Evolutionary conservation across 2,888 invertebrate genomes (phyloP), one percentile per base, ranked within the genome.

Genomic region (Yponomeuta evonymella): DNA sequence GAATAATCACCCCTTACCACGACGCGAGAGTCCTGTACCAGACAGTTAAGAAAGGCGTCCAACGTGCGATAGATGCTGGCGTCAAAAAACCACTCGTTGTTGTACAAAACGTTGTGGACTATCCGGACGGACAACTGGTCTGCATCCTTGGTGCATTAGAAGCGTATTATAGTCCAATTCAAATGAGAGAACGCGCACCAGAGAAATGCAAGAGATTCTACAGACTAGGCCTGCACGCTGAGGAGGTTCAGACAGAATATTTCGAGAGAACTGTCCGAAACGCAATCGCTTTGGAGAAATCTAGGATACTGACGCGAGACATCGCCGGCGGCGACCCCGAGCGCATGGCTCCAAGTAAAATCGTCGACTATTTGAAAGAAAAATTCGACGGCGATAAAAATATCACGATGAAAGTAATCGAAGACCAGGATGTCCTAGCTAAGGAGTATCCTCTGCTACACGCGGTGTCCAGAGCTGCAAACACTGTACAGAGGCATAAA

Each of bases 141-240:
- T 94, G 96, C 1, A 91, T 98, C 2, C 93, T 99, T 0, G 98
- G 98, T 2, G 97, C 96, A 0, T 88, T 99, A 29, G 96, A 98
- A 85, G 96, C 96, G 15, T 91, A 98, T 29, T 98, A 99, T 92
- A 95, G 96, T 80, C 96, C 97, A 1, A 77, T 97, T 48, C 96
- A 97, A 83, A 88, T 95, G 12, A 92, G 97, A 72, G 97, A 97
- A 84, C 90, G 93, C 76, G 85, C 92, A 36, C 93, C 94, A 0
- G 92, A 93, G 1, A 94, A 93, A 73, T 82, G 88, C 0, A 90
- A 87, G 73, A 95, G 95, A 82, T 93, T 95, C 29, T 89, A 94
- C 29, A 87, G 89, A 71, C 86, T 96, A 15, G 96, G 95, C 1
- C 91, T 96, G 48, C 85, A 89, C 73, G 94, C 94, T 77, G 94